A percentile compares a stretch with the other conserved stretches of the same genome.
phyloP scores from a whole-genome alignment of 2,888 invertebrate species.

The Hemicrepidius hirtus region DNA sequence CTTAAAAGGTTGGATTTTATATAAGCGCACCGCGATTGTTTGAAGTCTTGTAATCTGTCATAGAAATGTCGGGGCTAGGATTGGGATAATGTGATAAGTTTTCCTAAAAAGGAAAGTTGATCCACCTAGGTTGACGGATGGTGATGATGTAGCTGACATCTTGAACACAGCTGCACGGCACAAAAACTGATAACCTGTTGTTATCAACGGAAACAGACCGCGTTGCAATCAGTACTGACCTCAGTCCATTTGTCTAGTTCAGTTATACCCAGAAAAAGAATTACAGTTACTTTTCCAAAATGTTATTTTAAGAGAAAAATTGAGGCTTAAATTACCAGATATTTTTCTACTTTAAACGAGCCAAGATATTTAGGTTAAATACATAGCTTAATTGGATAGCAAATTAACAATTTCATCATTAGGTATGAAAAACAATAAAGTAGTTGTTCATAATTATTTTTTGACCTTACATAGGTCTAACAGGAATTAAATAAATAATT shows the following conservation, averaged over 20 bases:
- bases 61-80: neutral
- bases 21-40: neutral
- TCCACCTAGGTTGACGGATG: conserved; percentile 8
- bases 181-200: conserved; percentile 23
- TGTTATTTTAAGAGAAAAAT: too few relatives aligned
- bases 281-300: neutral
- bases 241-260: neutral
- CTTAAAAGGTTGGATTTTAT: too few relatives aligned
- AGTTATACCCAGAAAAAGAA: neutral
- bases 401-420: too few relatives aligned
- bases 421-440: too few relatives aligned
- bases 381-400: too few relatives aligned
- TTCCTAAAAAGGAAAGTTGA: conserved; percentile 12
- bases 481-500: too few relatives aligned
- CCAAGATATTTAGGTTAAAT: too few relatives aligned
- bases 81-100: conserved; percentile 16
- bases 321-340: too few relatives aligned
- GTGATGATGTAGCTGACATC: conserved; percentile 11
- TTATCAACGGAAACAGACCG: conserved; percentile 21
- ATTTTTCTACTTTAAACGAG: too few relatives aligned
- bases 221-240: neutral
- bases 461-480: too few relatives aligned
- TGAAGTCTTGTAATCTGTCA: conserved; percentile 14
- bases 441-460: too few relatives aligned
- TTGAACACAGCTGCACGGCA: conserved; percentile 7